Evolutionary conservation across 1,140 invertebrate species (phyloP), one percentile per base, ranked within the genome.

Genomic region (Drosophila virilis): DNA sequence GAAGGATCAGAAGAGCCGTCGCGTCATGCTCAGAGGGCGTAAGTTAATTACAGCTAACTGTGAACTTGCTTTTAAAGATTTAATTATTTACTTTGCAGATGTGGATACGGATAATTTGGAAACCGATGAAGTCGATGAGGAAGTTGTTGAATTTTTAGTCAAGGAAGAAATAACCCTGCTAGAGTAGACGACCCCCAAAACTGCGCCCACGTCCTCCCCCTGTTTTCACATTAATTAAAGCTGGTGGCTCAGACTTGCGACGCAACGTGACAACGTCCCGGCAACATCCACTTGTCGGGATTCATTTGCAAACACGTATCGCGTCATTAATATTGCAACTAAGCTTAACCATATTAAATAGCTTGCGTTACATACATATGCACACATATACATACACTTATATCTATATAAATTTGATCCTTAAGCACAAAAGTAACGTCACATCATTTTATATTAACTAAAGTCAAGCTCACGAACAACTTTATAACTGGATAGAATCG

Each of bases 111-210:
- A 99, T 93, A 96, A 96, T 92, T 93, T 98, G 74, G 96, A 98
- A 85, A 95, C 95, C 38, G 95, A 96, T 75, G 98, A 98, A 89
- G 95, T 98, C 80, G 97, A 98, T 91, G 98, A 99, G 92, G 98
- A 99, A 94, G 94, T 97, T 91, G 96, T 99, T 85, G 98, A 99
- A 96, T 98, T 99, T 95, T 97, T 99, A 94, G 95, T 99, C 88
- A 99, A 98, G 94, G 98, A 99, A 94, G 98, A 99, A 95, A 95
- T 95, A 77, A 97, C 95, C 15, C 93, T 96, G 70, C 93, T 98
- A 85, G 91, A 92, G 91, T 92, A 92, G 92, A 92, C 84, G 83
- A 84, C 78, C 78, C 90, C 90, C 78, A 13, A 0, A 22, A 46
- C 52, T 45, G 32, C 32, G 38, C 8, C 61, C 59, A 68, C 50